Percentiles rank a stretch among this genome's conserved stretches.
Conservation (phyloP, 2,888 invertebrate species). For the Xylota segnis region DNA sequence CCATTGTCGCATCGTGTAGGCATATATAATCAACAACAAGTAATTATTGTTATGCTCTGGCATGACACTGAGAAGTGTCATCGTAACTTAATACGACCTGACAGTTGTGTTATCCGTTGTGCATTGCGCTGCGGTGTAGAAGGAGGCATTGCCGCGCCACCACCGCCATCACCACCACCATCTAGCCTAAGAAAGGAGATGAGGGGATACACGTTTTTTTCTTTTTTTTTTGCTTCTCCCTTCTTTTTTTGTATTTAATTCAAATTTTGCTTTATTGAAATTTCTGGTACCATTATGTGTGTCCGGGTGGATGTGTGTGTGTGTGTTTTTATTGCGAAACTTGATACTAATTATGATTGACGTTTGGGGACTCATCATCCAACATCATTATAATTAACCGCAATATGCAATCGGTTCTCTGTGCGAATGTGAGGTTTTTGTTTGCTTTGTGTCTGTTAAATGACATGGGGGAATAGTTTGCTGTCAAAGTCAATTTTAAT, state of each 20-base stretch:
- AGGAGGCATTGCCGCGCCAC: background rate
- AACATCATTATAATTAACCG: conserved; percentile 77
- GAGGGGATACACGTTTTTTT: conserved; percentile 31
- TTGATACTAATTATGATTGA: conserved; percentile 77
- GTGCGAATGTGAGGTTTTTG: conserved; percentile 52
- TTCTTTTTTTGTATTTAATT: conserved; percentile 20
- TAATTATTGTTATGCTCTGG: conserved; percentile 77
- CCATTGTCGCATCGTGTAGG: conserved; percentile 77
- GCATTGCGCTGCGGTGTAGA: conserved; percentile 24
- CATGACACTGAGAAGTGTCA: conserved; percentile 77
- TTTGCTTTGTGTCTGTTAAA: conserved; percentile 59
- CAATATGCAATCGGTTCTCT: conserved; percentile 72
- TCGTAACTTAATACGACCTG: conserved; percentile 77
- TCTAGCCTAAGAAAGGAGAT: conserved; percentile 24
- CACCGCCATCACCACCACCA: background rate
- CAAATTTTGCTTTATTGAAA: conserved; percentile 66
- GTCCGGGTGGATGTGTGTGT: conserved; percentile 3
- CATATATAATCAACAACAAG: conserved; percentile 77
- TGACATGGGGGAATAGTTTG: conserved; percentile 63
- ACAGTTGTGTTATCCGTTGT: conserved; percentile 75
- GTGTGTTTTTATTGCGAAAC: conserved; percentile 63
- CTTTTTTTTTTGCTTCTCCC: background rate
- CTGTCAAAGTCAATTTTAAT: conserved; percentile 72
- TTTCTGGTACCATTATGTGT: conserved; percentile 56
- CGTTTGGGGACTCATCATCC: conserved; percentile 75